Conservation (phyloP, 2,797 vertebrate genomes). For the Oophaga sylvatica region DNA sequence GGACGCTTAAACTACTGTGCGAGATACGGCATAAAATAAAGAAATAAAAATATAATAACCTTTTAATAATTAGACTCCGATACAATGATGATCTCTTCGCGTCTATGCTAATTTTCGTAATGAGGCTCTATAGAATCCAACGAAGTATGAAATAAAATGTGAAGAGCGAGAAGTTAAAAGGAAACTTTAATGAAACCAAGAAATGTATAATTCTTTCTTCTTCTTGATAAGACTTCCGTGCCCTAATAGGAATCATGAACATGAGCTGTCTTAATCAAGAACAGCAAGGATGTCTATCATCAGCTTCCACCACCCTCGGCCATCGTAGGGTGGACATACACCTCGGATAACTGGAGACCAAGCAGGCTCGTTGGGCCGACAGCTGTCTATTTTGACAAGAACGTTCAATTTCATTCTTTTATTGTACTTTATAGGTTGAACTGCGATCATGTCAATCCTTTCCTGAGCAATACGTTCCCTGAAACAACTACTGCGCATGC, state of each 20-base stretch:
- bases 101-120: background rate
- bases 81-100: background rate
- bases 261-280: background rate
- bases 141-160: background rate
- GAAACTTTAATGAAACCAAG: background rate
- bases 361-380: too few species aligned
- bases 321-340: too few species aligned
- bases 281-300: background rate
- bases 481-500: too few species aligned
- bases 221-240: background rate
- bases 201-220: background rate
- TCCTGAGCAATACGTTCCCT: too few species aligned
- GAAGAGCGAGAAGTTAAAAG: background rate
- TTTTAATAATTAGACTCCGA: background rate
- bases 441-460: too few species aligned
- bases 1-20: background rate
- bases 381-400: too few species aligned
- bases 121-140: background rate
- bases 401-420: too few species aligned
- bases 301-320: too few species aligned
- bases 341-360: too few species aligned
- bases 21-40: background rate
- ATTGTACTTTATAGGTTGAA: too few species aligned
- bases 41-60: slow-evolving; percentile 4
- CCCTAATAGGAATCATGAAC: background rate